Evolutionary conservation across 64 coral and sea anemone species (phyloP).

Genomic region (Montipora capricornis): DNA sequence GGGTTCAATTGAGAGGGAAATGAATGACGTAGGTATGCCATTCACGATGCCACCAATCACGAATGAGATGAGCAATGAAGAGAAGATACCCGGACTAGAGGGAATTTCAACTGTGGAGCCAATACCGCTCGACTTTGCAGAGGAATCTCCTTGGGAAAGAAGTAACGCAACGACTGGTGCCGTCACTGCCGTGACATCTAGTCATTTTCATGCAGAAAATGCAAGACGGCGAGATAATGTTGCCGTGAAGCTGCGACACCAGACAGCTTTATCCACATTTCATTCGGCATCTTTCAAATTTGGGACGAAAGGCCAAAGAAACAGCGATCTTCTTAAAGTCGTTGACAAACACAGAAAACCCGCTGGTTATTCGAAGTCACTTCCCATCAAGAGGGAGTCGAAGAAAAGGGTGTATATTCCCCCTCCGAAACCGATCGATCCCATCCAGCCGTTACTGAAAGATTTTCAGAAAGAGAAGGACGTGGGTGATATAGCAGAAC

Average conservation of each 20-base stretch:
- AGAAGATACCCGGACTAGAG: conserved; percentile 43
- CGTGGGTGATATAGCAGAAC: conserved; percentile 60
- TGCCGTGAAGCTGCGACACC: background rate
- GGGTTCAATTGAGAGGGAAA: conserved; percentile 62
- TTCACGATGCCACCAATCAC: conserved; percentile 35
- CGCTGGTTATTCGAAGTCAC: background rate
- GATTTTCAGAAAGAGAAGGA: conserved; percentile 50
- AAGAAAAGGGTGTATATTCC: conserved; percentile 56
- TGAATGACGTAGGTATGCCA: conserved; percentile 51
- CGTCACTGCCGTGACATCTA: background rate
- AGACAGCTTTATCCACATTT: background rate
- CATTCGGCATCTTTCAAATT: background rate
- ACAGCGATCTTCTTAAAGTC: background rate
- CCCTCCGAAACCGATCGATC: conserved; percentile 35
- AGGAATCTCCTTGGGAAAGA: conserved; percentile 38
- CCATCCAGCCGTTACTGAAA: conserved; percentile 34
- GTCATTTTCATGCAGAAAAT: background rate
- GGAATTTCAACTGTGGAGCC: conserved; percentile 26
- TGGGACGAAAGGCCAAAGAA: background rate
- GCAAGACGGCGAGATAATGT: background rate
- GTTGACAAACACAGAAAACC: background rate
- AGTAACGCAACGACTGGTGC: background rate
- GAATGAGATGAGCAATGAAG: conserved; percentile 9
- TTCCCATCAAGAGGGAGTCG: background rate
- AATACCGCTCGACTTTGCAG: conserved; percentile 36